phyloP scores from a whole-genome alignment of 2,113 vertebrate species.

The Rhinoptilus africanus region DNA sequence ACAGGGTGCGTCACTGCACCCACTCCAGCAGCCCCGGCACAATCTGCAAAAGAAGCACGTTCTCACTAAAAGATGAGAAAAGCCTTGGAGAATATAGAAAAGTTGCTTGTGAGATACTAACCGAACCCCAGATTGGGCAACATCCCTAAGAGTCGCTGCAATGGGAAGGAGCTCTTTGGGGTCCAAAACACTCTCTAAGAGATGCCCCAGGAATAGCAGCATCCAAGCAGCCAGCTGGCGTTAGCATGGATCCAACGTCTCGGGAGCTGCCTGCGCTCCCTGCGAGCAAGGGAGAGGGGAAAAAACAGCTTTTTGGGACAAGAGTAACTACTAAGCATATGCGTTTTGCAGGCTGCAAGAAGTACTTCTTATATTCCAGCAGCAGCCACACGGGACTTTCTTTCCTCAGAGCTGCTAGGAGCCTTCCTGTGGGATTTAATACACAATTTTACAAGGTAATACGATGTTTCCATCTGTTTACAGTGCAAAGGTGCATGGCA shows the following conservation, averaged over 20 bases:
- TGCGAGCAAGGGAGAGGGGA: fast-evolving
- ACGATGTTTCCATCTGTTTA: fast-evolving
- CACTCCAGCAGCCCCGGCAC: not conserved
- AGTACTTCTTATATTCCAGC: not conserved
- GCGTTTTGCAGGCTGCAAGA: not conserved
- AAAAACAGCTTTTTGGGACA: not conserved
- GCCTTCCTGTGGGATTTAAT: not conserved
- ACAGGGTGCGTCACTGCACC: not conserved
- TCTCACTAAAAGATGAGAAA: not conserved
- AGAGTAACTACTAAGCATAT: not conserved
- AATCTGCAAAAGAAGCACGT: not conserved
- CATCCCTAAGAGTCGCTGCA: not conserved
- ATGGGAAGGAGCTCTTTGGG: not conserved
- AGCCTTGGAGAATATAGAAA: not conserved
- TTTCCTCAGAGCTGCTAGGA: not conserved
- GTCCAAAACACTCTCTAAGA: not conserved
- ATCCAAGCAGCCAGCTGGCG: not conserved
- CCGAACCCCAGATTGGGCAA: fast-evolving
- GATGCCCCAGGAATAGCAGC: fast-evolving
- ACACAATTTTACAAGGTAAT: not conserved
- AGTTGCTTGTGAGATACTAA: not conserved
- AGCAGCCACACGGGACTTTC: not conserved
- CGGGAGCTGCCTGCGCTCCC: not conserved
- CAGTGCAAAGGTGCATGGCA: not conserved
- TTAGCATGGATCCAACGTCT: fast-evolving